Base-by-base conservation (phyloP, 2,113 vertebrate genomes). In the Mustela nigripes region DNA sequence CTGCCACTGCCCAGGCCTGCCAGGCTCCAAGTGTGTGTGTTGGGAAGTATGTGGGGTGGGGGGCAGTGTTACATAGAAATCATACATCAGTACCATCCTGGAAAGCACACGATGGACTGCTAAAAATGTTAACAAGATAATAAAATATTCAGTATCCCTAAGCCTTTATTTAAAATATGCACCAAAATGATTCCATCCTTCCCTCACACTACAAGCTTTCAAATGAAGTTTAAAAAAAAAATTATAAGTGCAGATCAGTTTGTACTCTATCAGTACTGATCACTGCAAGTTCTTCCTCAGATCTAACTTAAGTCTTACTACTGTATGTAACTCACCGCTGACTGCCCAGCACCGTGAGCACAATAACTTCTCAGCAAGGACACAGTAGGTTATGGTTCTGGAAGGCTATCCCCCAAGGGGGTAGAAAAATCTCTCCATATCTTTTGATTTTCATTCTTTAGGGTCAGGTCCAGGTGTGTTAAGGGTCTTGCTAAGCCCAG, bases 81-180 rank as follows among this genome's bases (percentile, higher is more conserved):
- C 76, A 4, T 3, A 19, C 11, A 16, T 73, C 65, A 10, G 26
- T 31, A 24, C 28, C 11, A 89, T 45, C 85, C 82, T 82, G 42
- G 45, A 94, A 95, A 94, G 82, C 60, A 85, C 91, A 45, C 58
- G 26, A 69, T 58, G 36, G 2, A 33, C 50, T 42, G 58, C 15
- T 65, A 39, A 63, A 53, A 67, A 53, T 22, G 60, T 89, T 89
- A 97, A 58, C 63, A 56, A 26, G 53, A 36, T 91, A 89, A 73
- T 85, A 84, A 96, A 90, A 96, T 33, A 96, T 80, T 80, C 69
- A 42, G 67, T 11, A 69, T 69, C 83, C 91, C 53, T 91, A 62
- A 90, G 48, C 45, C 53, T 92, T 65, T 85, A 82, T 91, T 96
- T 97, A 80, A 97, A 90, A 95, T 69, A 80, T 71, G 89, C 62